Evolutionary conservation across 2,888 invertebrate species (phyloP).

Genomic region (Eremobia ochroleuca): DNA sequence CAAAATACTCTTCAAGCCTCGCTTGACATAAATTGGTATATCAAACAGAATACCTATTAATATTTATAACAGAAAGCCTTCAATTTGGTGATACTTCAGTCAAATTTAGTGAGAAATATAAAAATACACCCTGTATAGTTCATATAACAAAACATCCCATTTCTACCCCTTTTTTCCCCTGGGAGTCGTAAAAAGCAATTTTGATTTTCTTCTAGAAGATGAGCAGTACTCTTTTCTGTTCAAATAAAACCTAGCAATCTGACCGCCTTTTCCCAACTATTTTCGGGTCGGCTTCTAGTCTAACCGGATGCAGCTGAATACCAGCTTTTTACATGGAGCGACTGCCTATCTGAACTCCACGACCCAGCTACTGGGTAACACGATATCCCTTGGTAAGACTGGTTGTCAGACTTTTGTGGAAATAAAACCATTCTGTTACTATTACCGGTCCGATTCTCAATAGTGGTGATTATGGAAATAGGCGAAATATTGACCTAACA

Average conservation of each 20-base stretch:
- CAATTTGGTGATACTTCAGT: conserved; percentile 4
- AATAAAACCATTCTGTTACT: background rate
- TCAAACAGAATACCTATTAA: conserved; percentile 33
- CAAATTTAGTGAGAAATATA: conserved; percentile 4
- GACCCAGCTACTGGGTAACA: background rate
- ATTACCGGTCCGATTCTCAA: background rate
- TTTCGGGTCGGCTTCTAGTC: background rate
- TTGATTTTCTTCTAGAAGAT: conserved; percentile 15
- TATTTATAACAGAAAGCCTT: conserved; percentile 26
- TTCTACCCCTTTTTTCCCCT: background rate
- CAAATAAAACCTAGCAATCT: background rate
- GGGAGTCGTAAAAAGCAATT: conserved; percentile 13
- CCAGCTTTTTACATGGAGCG: background rate
- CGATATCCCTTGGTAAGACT: background rate
- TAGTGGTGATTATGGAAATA: background rate
- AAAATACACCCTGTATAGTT: conserved; percentile 15
- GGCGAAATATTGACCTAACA: background rate
- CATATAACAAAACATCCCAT: background rate
- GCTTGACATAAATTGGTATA: conserved; percentile 42
- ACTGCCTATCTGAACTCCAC: background rate
- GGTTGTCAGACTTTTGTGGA: background rate
- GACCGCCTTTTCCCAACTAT: background rate
- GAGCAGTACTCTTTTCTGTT: background rate
- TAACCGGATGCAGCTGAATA: background rate
- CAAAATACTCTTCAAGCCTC: conserved; percentile 21